Conservation (phyloP, 2,113 vertebrate species). For the Natator depressus region DNA sequence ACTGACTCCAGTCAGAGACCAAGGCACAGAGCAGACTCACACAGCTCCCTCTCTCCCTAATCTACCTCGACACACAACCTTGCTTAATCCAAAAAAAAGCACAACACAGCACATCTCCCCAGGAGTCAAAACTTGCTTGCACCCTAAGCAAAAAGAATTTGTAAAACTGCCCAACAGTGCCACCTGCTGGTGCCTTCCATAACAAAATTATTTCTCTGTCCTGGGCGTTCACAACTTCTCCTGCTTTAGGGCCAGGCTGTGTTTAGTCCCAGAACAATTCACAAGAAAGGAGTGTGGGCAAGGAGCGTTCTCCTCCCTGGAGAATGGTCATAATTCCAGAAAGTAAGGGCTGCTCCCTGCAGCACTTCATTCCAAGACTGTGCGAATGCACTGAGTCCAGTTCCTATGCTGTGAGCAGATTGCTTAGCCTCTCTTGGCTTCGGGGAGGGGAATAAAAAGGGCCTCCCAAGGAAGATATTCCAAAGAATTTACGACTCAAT, state of each 20-base stretch:
- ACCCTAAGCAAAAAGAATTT: background rate
- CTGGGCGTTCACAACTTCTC: background rate
- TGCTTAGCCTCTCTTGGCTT: background rate
- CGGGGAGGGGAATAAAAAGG: background rate
- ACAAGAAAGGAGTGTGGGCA: background rate
- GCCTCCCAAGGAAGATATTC: conserved; percentile 45
- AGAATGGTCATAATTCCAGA: background rate
- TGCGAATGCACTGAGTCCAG: background rate
- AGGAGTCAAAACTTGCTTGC: background rate
- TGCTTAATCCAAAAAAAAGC: background rate
- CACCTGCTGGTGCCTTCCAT: background rate
- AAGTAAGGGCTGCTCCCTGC: background rate
- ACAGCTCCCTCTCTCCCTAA: background rate
- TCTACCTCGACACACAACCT: background rate
- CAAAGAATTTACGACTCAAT: conserved; percentile 62
- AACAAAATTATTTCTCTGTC: background rate
- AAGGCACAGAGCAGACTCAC: background rate
- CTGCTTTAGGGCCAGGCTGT: background rate
- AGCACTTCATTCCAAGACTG: background rate
- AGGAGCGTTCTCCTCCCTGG: background rate
- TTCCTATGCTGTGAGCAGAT: background rate
- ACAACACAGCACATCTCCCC: background rate
- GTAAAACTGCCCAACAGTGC: background rate
- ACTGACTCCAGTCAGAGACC: background rate
- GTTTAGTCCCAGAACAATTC: background rate